phyloP scores from a whole-genome alignment of 1,140 invertebrate species.

The Drosophila pallidifrons region DNA sequence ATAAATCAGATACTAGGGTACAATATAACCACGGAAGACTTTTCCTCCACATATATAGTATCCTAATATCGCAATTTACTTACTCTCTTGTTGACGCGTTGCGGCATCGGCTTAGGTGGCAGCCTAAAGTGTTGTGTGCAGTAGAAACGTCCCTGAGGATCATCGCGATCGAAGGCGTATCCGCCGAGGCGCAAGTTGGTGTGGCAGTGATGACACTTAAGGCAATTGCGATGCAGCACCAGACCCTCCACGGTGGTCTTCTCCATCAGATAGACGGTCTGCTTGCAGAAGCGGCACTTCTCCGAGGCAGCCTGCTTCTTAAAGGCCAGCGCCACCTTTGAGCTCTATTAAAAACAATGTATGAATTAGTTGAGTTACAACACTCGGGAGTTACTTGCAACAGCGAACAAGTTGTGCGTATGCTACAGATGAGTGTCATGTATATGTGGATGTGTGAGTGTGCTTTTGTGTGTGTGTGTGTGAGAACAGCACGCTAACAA shows the following conservation, averaged over 20 bases:
- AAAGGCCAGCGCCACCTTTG: slow-evolving; percentile 87
- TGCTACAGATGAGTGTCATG: slow-evolving; percentile 43
- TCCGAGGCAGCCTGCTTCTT: slow-evolving; percentile 90
- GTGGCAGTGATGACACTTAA: slow-evolving; percentile 87
- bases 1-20: too few relatives aligned
- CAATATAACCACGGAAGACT: too few relatives aligned
- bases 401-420: slow-evolving; percentile 29
- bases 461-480: slow-evolving; percentile 25
- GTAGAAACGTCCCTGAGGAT: slow-evolving; percentile 91
- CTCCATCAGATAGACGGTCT: slow-evolving; percentile 95
- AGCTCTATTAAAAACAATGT: slow-evolving; percentile 84
- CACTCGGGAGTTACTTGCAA: background rate
- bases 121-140: slow-evolving; percentile 92
- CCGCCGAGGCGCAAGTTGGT: slow-evolving; percentile 85
- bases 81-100: slow-evolving; percentile 69
- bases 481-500: slow-evolving; percentile 44
- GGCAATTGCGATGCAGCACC: slow-evolving; percentile 94
- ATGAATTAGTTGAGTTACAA: background rate
- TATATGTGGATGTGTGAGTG: slow-evolving; percentile 28
- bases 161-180: slow-evolving; percentile 91
- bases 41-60: too few relatives aligned
- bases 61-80: slow-evolving; percentile 1
- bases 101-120: slow-evolving; percentile 84
- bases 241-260: slow-evolving; percentile 93
- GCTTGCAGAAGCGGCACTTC: slow-evolving; percentile 94